phyloP scores from a whole-genome alignment of 2,113 vertebrate genomes.

The Prolemur simus region DNA sequence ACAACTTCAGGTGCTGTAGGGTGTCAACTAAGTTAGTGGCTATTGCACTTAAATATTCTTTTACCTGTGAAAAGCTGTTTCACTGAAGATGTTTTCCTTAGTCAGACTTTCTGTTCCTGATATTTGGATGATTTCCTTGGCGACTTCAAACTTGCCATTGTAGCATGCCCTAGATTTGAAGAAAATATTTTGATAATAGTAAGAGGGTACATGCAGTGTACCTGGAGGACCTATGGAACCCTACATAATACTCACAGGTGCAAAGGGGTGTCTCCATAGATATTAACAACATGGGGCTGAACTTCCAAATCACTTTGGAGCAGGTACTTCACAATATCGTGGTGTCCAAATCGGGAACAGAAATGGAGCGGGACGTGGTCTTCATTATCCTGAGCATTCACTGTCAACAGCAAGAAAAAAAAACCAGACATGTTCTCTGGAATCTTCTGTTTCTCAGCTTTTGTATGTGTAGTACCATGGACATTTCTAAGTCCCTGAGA shows the following conservation, averaged over 20 bases:
- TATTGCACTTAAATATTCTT: background rate
- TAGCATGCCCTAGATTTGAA: conserved; percentile 91
- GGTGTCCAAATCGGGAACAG: conserved; percentile 94
- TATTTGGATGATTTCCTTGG: conserved; percentile 91
- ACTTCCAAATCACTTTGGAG: conserved; percentile 89
- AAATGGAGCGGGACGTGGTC: conserved; percentile 95
- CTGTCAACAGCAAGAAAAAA: conserved; percentile 78
- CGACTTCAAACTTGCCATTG: conserved; percentile 91
- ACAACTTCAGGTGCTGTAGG: background rate
- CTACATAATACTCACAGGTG: conserved; percentile 88
- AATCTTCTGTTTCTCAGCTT: background rate
- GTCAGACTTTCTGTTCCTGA: conserved; percentile 93
- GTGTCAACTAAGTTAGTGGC: background rate
- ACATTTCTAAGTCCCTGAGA: background rate
- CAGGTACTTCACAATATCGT: conserved; percentile 88
- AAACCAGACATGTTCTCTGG: background rate
- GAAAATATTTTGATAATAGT: background rate
- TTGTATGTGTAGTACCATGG: background rate
- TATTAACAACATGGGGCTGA: conserved; percentile 94
- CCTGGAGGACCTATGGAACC: fast-evolving
- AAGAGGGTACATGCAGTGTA: background rate
- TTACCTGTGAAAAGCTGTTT: conserved; percentile 96
- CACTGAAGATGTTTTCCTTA: conserved; percentile 98
- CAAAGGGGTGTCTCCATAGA: conserved; percentile 94
- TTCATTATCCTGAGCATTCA: conserved; percentile 95